Percentiles rank a stretch among this genome's conserved stretches.
These are phyloP conservation scores for Stegana nigrithorax DNA, from an alignment of 2,888 invertebrate species.

Conservation along the genomic window DNA sequence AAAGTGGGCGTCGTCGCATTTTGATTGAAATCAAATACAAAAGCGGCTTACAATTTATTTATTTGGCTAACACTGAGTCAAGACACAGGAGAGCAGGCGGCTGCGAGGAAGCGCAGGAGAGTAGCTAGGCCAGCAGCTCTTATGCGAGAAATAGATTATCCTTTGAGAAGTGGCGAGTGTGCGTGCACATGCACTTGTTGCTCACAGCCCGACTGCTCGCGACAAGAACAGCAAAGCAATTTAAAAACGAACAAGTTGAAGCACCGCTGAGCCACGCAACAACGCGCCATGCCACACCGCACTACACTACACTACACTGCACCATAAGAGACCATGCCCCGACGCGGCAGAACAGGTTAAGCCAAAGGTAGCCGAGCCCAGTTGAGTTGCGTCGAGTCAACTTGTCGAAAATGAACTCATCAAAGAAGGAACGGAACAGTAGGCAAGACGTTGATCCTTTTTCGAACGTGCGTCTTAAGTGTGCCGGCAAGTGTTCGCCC, in stretches of 20 bases:
- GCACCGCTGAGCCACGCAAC: no score
- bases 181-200: no score
- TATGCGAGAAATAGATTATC: slow-evolving; percentile 56
- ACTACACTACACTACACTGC: no score
- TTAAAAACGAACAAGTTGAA: slow-evolving; percentile 48
- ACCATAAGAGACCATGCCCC: no score
- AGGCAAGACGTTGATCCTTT: slow-evolving; percentile 19
- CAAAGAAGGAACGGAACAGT: slow-evolving; percentile 39
- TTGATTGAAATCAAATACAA: slow-evolving; percentile 56
- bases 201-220: no score
- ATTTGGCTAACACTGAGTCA: slow-evolving; percentile 27
- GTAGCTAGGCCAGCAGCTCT: slow-evolving; percentile 27
- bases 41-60: slow-evolving; percentile 59
- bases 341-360: no score
- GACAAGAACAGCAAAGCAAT: slow-evolving; percentile 42
- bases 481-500: slow-evolving; percentile 26
- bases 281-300: no score
- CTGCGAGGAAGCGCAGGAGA: slow-evolving; percentile 31
- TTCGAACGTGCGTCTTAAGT: slow-evolving; percentile 17
- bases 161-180: slow-evolving; percentile 27
- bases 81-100: slow-evolving; percentile 19
- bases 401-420: slow-evolving; percentile 48
- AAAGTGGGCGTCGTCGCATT: slow-evolving; percentile 54
- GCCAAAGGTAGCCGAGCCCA: no score
- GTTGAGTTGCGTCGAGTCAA: no score